phyloP scores from a whole-genome alignment of 2,113 vertebrate genomes.

The Cygnus atratus region DNA sequence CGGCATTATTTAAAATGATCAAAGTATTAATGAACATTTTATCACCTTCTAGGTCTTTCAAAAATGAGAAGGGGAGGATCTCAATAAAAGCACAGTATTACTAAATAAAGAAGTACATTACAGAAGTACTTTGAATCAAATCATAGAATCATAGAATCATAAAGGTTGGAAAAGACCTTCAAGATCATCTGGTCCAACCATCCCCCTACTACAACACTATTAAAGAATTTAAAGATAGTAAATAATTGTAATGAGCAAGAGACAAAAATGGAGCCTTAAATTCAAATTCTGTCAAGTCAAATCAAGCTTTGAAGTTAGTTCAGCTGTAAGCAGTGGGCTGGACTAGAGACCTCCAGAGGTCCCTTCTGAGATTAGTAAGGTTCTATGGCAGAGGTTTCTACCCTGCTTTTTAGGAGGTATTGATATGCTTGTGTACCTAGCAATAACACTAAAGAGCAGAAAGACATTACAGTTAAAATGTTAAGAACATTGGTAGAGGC shows the following conservation, averaged over 20 bases:
- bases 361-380: neutral
- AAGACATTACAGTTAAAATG: neutral
- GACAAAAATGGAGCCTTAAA: neutral
- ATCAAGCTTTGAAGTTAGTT: slow-evolving; percentile 5
- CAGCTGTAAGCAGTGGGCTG: neutral
- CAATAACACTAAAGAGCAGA: neutral
- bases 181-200: no score
- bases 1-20: neutral
- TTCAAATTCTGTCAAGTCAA: neutral
- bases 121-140: neutral
- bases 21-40: slow-evolving; percentile 13
- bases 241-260: neutral
- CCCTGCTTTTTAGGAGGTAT: neutral
- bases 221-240: neutral
- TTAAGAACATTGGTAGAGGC: neutral
- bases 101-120: neutral
- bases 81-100: neutral
- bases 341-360: neutral
- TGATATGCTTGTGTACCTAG: neutral
- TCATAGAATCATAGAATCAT: neutral
- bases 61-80: neutral
- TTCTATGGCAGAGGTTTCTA: neutral
- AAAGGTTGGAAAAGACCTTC: no score
- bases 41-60: neutral
- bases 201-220: neutral